Evolutionary conservation across 2,888 invertebrate genomes (phyloP), one percentile per base, ranked within the genome.

Genomic region (Eutolmus rufibarbis): DNA sequence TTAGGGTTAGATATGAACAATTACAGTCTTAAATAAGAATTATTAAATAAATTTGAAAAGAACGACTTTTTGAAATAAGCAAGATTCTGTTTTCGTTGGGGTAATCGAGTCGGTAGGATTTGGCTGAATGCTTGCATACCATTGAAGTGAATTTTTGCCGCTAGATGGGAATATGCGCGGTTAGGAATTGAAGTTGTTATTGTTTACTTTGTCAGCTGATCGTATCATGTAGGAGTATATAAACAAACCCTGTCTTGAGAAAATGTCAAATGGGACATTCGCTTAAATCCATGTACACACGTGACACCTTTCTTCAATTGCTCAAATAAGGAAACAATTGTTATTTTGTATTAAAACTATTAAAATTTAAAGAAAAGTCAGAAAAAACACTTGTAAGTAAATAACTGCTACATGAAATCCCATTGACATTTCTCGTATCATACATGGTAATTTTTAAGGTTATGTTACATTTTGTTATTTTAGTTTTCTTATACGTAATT

Each of bases 1-100:
- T 78, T 66, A 82, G 82, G 37, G 31, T 79, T 79, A 79, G 79
- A 79, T 79, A 79, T 79, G 79, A 79, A 51, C 79, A 79, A 79
- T 79, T 51, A 16, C 43, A 51, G 31, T 79, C 79, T 16, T 79
- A 79, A 51, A 16, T 28, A 79, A 16, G 46, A 79, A 78, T 31
- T 74, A 74, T 74, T 74, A 34, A 76, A 37, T 37, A 37, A 76
- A 76, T 76, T n/a, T 76, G 4, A 76, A 76, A 76, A 0, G 14
- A 9, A 34, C 1, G 34, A 34, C 14, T 34, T 76, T 76, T 76
- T 76, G 19, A 37, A 76, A 12, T 76, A 76, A 37, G 34, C 14
- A 76, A 34, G 19, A 19, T 1, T 76, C 31, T 37, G n/a, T 34
- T 76, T n/a, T 7, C 4, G 12, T 66, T 46, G 16, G 4, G 0